These are phyloP conservation scores for Patella ulyssiponensis DNA, from an alignment of 2,888 invertebrate genomes.

Conservation along the genomic window DNA sequence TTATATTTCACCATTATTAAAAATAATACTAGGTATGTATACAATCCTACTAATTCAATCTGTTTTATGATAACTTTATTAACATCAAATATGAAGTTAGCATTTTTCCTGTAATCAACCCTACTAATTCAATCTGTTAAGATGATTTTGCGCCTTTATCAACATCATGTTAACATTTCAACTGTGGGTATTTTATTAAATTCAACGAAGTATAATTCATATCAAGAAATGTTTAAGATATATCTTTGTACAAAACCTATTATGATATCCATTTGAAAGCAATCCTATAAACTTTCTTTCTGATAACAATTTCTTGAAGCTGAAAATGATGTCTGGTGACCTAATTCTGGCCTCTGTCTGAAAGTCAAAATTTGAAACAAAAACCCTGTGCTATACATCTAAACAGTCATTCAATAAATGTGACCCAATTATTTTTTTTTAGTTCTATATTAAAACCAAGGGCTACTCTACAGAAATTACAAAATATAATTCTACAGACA, in stretches of 20 bases:
- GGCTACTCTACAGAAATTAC: constrained; percentile 44
- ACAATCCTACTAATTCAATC: background rate
- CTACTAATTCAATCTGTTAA: background rate
- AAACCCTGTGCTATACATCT: constrained; percentile 10
- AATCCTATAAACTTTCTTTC: no score
- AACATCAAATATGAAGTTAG: constrained; percentile 60
- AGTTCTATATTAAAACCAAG: constrained; percentile 42
- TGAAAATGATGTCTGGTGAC: no score
- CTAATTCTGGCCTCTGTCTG: background rate
- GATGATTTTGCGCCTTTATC: no score
- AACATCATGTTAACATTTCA: background rate
- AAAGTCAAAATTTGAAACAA: background rate
- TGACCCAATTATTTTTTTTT: constrained; percentile 12
- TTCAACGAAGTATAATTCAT: no score
- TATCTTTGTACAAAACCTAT: no score
- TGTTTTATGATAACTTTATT: constrained; percentile 32
- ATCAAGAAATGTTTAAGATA: no score
- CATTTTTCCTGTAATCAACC: constrained; percentile 50
- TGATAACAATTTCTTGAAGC: no score
- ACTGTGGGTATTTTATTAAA: no score
- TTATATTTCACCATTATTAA: constrained; percentile 65
- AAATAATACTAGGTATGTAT: constrained; percentile 61
- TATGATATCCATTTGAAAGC: no score
- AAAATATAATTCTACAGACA: constrained; percentile 50
- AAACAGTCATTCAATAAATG: no score